Evolutionary conservation across 2,113 vertebrate genomes (phyloP).

Genomic region (Lutjanus erythropterus): DNA sequence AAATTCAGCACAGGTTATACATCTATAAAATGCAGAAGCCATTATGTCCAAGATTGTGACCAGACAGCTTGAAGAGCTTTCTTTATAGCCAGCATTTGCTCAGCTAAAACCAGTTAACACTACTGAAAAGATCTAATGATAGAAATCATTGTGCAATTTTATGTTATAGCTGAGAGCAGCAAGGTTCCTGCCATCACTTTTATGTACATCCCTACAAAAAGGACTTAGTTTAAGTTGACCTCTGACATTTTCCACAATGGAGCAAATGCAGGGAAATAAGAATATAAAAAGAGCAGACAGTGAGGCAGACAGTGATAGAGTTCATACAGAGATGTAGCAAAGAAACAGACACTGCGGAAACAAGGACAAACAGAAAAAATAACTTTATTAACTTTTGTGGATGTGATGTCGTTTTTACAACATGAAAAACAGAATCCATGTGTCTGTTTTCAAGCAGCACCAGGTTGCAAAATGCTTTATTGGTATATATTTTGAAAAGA

Average conservation of each 20-base stretch:
- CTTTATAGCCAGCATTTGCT: background rate
- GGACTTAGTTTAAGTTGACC: background rate
- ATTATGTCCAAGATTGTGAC: background rate
- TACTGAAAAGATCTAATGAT: background rate
- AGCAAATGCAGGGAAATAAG: background rate
- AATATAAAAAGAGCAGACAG: background rate
- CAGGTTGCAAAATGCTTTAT: background rate
- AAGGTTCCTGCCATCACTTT: background rate
- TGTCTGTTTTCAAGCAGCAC: constrained; percentile 10
- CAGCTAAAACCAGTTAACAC: background rate
- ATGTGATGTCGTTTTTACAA: background rate
- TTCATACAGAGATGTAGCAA: constrained; percentile 1
- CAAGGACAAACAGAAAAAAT: constrained; percentile 10
- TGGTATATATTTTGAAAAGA: background rate
- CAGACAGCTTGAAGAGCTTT: background rate
- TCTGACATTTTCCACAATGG: background rate
- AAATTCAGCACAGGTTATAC: background rate
- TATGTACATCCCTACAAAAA: background rate
- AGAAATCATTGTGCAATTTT: background rate
- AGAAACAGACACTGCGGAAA: background rate
- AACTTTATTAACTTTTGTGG: background rate
- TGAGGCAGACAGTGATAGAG: background rate
- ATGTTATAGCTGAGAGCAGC: background rate
- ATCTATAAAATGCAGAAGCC: background rate
- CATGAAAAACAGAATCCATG: background rate